Conservation (phyloP, 2,797 vertebrate genomes). For the Smutsia gigantea region DNA sequence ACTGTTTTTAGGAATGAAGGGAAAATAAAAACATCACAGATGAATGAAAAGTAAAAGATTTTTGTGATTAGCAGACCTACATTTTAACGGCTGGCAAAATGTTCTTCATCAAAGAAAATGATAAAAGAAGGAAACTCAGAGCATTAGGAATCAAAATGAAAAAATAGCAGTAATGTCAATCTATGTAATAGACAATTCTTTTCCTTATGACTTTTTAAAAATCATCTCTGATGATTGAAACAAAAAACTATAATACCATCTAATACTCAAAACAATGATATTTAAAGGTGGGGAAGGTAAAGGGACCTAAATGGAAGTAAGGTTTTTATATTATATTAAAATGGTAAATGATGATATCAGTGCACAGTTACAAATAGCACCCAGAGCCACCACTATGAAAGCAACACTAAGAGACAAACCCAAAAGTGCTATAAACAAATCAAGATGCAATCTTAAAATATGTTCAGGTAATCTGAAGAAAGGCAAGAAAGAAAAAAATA, state of each 20-base stretch:
- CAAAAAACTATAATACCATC: neutral
- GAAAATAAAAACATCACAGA: slow-evolving; percentile 4
- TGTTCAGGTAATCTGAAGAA: neutral
- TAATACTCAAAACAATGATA: neutral
- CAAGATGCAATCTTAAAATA: neutral
- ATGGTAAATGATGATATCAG: neutral
- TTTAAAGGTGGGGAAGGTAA: slow-evolving; percentile 1
- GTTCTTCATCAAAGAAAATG: neutral
- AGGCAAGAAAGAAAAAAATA: neutral
- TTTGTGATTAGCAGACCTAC: neutral
- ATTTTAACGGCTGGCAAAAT: neutral
- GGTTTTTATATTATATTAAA: neutral
- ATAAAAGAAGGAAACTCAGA: neutral
- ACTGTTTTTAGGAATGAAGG: neutral
- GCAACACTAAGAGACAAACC: neutral
- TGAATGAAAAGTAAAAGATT: slow-evolving; percentile 24
- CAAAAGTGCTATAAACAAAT: slow-evolving; percentile 21
- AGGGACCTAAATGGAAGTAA: neutral
- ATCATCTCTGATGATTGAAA: neutral
- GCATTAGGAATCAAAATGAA: neutral
- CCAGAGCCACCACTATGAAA: neutral
- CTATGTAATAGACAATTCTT: neutral
- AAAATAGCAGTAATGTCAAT: neutral
- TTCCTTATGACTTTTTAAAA: neutral
- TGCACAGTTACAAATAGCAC: neutral